A percentile compares a stretch with the other conserved stretches of the same genome.
Evolutionary conservation across 2,797 vertebrate species (phyloP).

Genomic region (Nasua narica): DNA sequence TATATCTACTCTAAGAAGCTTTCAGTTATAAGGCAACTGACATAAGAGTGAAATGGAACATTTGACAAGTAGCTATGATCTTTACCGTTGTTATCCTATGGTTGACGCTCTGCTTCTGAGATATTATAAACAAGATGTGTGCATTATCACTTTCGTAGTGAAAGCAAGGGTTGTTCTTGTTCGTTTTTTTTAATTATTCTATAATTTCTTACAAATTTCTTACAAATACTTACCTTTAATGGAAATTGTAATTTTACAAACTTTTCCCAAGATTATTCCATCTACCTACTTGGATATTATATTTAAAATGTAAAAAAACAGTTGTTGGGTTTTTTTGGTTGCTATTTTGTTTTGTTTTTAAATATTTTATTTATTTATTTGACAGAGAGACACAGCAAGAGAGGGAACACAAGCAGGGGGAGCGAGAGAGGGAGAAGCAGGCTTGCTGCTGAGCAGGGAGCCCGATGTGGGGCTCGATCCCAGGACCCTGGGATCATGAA

Average conservation of each 20-base stretch:
- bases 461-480: no score
- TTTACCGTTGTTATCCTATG: conserved; percentile 54
- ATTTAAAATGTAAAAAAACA: conserved; percentile 38
- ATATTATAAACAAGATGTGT: neutral
- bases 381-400: no score
- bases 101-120: conserved; percentile 25
- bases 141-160: neutral
- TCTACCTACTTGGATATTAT: neutral
- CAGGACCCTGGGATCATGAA: no score
- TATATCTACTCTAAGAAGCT: neutral
- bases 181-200: neutral
- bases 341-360: neutral
- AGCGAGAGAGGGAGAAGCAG: no score
- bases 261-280: conserved; percentile 67
- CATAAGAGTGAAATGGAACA: conserved; percentile 58
- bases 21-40: neutral
- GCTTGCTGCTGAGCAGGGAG: no score
- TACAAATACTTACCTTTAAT: conserved; percentile 55
- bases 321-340: neutral
- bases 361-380: neutral
- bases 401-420: no score
- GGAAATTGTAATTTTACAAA: conserved; percentile 63
- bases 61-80: conserved; percentile 52
- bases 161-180: conserved; percentile 60
- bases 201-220: conserved; percentile 58